Conservation (phyloP, 2,113 vertebrate genomes). For the Cariama cristata region DNA sequence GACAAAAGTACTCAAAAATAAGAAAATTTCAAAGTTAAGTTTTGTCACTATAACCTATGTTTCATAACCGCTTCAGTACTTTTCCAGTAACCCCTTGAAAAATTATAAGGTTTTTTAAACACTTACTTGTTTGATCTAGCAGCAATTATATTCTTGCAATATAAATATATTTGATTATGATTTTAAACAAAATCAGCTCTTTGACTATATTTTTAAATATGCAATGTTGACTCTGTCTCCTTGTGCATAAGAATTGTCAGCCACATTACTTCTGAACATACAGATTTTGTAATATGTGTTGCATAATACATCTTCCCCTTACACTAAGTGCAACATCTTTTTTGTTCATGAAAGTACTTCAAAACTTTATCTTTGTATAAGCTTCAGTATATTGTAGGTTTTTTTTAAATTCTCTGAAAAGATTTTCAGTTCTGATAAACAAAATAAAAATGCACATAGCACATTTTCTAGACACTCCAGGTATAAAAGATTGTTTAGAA, state of each 20-base stretch:
- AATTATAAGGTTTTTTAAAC: background rate
- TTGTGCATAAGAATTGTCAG: background rate
- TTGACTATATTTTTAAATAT: background rate
- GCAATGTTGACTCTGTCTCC: background rate
- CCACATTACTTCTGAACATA: background rate
- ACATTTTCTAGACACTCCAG: background rate
- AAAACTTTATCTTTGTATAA: background rate
- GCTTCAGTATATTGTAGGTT: rapidly evolving
- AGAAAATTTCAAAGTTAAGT: background rate
- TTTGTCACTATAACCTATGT: background rate
- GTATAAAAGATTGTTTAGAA: background rate
- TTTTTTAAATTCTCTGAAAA: background rate
- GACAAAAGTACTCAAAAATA: background rate
- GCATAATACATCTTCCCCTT: background rate
- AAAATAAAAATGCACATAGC: rapidly evolving
- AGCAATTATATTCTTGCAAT: background rate
- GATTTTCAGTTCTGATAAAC: background rate
- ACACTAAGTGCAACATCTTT: background rate
- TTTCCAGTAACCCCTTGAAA: background rate
- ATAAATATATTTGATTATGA: background rate
- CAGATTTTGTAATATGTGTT: background rate
- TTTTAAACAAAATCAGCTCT: background rate
- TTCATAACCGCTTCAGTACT: background rate
- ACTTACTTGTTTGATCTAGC: background rate
- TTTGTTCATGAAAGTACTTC: background rate